Evolutionary conservation across 1,140 invertebrate genomes (phyloP).

Genomic region (Plodia interpunctella): DNA sequence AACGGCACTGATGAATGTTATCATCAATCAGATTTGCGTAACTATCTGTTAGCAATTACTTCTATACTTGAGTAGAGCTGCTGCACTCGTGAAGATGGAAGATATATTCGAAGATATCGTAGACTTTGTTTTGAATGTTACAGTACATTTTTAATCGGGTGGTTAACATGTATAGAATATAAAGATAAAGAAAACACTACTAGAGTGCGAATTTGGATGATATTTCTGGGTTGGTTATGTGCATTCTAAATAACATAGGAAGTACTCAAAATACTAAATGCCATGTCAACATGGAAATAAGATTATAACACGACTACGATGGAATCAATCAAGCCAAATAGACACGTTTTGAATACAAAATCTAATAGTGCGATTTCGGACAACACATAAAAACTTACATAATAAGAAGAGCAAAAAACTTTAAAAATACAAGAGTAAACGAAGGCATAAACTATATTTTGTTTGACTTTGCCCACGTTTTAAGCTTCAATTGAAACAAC

Average conservation of each 20-base stretch:
- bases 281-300: no score
- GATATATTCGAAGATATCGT: neutral
- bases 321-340: neutral
- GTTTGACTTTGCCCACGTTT: neutral
- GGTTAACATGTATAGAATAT: no score
- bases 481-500: neutral
- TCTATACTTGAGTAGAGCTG: constrained; percentile 34
- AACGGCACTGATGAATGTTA: constrained; percentile 66
- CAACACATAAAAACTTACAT: neutral
- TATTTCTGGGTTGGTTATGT: no score
- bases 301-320: no score
- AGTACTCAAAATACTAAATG: no score
- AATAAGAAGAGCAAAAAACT: neutral
- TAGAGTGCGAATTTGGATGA: no score
- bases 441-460: constrained; percentile 4
- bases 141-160: no score
- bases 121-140: neutral
- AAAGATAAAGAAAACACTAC: no score
- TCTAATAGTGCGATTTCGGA: neutral
- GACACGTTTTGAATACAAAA: neutral
- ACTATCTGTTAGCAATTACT: constrained; percentile 69
- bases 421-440: neutral
- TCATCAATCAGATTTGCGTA: constrained; percentile 75
- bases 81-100: neutral
- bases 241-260: no score